phyloP scores from a whole-genome alignment of 2,797 vertebrate genomes.

The Limnodromus scolopaceus region DNA sequence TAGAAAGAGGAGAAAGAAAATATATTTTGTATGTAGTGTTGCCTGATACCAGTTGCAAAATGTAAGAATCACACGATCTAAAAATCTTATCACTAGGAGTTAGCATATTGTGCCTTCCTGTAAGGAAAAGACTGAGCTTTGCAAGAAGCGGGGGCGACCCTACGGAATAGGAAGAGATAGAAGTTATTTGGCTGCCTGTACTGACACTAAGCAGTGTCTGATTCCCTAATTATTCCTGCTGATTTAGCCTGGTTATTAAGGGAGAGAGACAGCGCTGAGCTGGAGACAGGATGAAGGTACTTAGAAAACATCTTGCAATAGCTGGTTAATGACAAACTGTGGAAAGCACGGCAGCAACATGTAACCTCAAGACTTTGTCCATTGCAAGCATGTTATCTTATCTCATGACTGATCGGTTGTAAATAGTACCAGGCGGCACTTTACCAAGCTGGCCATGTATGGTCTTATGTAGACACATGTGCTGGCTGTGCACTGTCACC shows the following conservation, averaged over 20 bases:
- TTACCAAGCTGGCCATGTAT: background rate
- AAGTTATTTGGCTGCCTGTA: conserved; percentile 48
- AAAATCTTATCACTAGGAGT: background rate
- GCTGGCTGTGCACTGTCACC: background rate
- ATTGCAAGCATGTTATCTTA: conserved; percentile 46
- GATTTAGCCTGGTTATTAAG: conserved; percentile 63
- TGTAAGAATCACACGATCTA: background rate
- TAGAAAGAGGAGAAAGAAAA: conserved; percentile 22
- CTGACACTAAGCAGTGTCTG: conserved; percentile 54
- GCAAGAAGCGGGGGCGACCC: background rate
- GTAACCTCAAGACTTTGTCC: conserved; percentile 61
- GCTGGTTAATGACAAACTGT: conserved; percentile 67
- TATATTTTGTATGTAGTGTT: background rate
- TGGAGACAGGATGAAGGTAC: conserved; percentile 48
- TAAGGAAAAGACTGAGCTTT: background rate
- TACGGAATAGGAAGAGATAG: background rate
- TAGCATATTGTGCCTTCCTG: background rate
- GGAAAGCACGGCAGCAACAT: background rate
- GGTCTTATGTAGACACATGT: background rate
- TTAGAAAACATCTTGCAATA: conserved; percentile 64
- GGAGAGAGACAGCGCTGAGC: conserved; percentile 38
- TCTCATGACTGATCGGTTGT: conserved; percentile 14
- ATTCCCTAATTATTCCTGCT: conserved; percentile 65
- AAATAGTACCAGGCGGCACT: background rate
- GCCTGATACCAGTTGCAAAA: conserved; percentile 27